Percentiles rank a stretch among this genome's conserved stretches.
Evolutionary conservation across 2,888 invertebrate genomes (phyloP).

Genomic region (Stenodera caucasica): DNA sequence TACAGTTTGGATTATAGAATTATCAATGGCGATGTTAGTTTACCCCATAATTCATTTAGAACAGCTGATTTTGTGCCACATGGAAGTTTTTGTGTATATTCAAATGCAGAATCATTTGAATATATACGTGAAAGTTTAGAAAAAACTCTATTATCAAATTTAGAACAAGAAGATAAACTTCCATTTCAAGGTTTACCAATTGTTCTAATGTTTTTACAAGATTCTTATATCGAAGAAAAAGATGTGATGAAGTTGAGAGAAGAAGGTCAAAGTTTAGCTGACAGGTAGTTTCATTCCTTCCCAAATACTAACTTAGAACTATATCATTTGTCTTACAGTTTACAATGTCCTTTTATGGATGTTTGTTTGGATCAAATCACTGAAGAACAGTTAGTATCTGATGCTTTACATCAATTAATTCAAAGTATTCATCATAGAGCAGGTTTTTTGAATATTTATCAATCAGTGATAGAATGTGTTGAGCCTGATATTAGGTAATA

Average conservation of each 20-base stretch:
- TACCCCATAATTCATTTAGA: conserved; percentile 78
- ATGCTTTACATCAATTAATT: conserved; percentile 74
- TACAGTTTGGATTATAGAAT: conserved; percentile 84
- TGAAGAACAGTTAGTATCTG: conserved; percentile 67
- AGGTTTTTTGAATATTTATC: conserved; percentile 71
- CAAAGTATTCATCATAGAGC: conserved; percentile 78
- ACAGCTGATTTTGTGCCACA: conserved; percentile 88
- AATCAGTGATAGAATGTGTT: conserved; percentile 75
- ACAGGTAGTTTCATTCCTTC: conserved; percentile 63
- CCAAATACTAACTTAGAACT: conserved; percentile 19
- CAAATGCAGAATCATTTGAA: conserved; percentile 88
- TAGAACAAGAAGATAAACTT: conserved; percentile 86
- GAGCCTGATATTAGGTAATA: conserved; percentile 79
- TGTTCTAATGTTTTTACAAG: conserved; percentile 88
- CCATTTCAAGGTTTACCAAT: conserved; percentile 86
- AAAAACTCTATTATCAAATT: conserved; percentile 84
- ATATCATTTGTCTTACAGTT: too few relatives aligned
- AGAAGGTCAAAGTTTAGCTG: conserved; percentile 87
- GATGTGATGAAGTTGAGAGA: conserved; percentile 83
- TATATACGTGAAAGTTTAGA: conserved; percentile 89
- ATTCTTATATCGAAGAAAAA: conserved; percentile 79
- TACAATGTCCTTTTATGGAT: conserved; percentile 86
- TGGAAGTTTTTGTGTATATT: conserved; percentile 88
- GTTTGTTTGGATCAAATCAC: conserved; percentile 70
- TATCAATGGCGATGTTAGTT: conserved; percentile 81